phyloP scores from a whole-genome alignment of 1,140 invertebrate species.

The Eriocheir sinensis region DNA sequence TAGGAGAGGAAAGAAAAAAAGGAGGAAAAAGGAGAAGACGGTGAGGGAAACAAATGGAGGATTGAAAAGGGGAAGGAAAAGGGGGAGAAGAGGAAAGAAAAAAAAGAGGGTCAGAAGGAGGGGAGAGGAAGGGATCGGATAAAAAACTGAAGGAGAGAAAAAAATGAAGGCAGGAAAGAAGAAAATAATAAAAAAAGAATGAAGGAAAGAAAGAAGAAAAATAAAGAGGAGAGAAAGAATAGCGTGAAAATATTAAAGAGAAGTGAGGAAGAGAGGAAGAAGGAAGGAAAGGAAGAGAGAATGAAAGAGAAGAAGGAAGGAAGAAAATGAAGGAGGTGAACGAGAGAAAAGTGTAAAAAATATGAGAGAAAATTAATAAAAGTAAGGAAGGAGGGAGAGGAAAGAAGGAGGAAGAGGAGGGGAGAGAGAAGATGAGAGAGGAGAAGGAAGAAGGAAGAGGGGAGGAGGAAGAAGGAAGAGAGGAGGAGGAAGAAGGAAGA shows the following conservation, averaged over 20 bases:
- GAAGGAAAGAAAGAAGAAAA: too few species aligned
- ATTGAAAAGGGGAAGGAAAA: too few species aligned
- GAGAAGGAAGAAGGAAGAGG: background rate
- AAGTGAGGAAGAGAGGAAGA: too few species aligned
- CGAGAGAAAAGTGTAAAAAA: too few species aligned
- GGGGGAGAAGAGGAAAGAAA: too few species aligned
- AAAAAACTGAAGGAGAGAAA: background rate
- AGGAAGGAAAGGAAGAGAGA: too few species aligned
- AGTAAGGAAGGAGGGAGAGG: background rate
- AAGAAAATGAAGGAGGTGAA: background rate
- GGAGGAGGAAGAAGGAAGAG: too few species aligned
- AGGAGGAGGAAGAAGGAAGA: too few species aligned
- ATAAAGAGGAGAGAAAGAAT: background rate
- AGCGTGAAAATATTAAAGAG: background rate
- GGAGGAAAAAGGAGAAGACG: background rate
- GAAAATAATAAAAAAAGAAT: background rate
- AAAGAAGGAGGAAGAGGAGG: background rate
- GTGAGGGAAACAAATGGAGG: background rate
- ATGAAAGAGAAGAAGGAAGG: background rate
- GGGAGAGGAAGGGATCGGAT: too few species aligned
- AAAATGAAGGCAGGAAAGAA: background rate
- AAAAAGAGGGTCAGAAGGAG: too few species aligned
- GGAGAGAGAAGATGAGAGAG: background rate
- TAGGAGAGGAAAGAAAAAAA: background rate
- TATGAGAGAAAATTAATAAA: too few species aligned